A percentile compares a stretch with the other conserved stretches of the same genome.
phyloP scores from a whole-genome alignment of 2,113 vertebrate species.

The Cynoglossus semilaevis region DNA sequence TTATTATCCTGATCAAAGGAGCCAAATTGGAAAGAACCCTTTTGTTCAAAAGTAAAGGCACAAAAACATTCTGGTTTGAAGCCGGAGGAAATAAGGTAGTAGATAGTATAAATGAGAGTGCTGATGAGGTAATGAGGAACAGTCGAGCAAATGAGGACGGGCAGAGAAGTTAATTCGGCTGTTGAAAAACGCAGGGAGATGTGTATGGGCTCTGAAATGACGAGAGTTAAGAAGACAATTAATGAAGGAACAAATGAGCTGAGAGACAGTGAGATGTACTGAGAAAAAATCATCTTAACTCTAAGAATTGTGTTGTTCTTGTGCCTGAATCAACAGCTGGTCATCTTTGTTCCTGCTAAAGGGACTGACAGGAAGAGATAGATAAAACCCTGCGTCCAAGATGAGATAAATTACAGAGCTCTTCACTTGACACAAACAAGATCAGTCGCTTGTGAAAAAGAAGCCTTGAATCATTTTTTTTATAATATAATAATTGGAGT shows the following conservation, averaged over 20 bases:
- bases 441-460: slow-evolving; percentile 15
- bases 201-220: background rate
- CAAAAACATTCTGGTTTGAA: background rate
- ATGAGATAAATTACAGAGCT: background rate
- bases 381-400: background rate
- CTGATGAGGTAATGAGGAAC: background rate
- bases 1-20: background rate
- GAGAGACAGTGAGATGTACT: background rate
- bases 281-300: background rate
- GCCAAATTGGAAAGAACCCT: background rate
- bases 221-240: background rate
- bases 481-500: background rate
- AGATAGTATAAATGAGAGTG: background rate
- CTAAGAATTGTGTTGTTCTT: slow-evolving; percentile 1
- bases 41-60: background rate
- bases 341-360: background rate
- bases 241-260: background rate
- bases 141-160: background rate
- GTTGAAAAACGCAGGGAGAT: background rate
- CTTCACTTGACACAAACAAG: background rate
- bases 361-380: background rate
- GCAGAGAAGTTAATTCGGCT: background rate
- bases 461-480: slow-evolving; percentile 9
- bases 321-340: background rate
- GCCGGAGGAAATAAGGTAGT: background rate